Conservation (phyloP, 2,797 vertebrate genomes). For the Syndactyla subalaris region DNA sequence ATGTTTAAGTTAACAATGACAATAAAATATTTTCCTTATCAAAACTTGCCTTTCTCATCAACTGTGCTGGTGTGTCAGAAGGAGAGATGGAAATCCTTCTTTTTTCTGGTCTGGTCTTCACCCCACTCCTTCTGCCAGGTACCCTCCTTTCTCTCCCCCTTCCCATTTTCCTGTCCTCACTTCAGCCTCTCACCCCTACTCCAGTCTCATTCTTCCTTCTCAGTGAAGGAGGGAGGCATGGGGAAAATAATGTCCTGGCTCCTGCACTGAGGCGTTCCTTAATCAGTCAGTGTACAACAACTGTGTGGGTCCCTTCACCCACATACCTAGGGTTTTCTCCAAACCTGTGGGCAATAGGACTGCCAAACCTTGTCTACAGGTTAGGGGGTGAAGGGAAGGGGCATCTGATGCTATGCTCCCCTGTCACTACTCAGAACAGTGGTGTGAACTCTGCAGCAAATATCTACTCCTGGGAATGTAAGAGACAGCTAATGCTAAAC, state of each 20-base stretch:
- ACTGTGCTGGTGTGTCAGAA: background rate
- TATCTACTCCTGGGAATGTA: background rate
- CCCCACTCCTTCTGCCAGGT: background rate
- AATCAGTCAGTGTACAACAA: background rate
- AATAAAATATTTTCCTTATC: constrained; percentile 40
- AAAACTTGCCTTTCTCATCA: constrained; percentile 42
- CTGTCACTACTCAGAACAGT: background rate
- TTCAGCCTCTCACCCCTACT: background rate
- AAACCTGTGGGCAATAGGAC: background rate
- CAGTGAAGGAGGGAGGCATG: background rate
- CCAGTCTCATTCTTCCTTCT: background rate
- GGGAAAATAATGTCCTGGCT: background rate
- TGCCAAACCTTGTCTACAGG: background rate
- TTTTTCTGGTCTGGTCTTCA: constrained; percentile 42
- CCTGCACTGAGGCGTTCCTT: background rate
- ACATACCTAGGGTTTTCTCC: background rate
- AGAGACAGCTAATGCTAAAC: background rate
- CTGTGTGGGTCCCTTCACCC: background rate
- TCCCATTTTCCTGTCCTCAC: background rate
- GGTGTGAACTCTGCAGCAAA: background rate
- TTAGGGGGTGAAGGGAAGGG: background rate
- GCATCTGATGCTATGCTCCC: background rate
- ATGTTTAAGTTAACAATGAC: constrained; percentile 39
- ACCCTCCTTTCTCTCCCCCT: background rate
- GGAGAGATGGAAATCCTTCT: background rate